Percentiles rank a stretch among this genome's conserved stretches.
Evolutionary conservation across 2,113 vertebrate genomes (phyloP).

Genomic region (Chloropsis hardwickii): DNA sequence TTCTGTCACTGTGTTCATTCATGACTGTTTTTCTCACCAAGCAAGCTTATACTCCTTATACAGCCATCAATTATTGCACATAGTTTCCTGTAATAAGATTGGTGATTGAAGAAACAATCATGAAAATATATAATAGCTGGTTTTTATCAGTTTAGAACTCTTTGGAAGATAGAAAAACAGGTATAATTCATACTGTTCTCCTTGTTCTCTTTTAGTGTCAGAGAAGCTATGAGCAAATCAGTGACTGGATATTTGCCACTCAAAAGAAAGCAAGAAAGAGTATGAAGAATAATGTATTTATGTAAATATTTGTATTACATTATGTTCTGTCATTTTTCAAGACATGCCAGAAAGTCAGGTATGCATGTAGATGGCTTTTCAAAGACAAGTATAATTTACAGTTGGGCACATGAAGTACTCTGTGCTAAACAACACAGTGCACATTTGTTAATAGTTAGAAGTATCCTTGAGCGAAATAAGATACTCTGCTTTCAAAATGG

Average conservation of each 20-base stretch:
- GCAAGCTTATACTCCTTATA: background rate
- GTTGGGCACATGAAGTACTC: background rate
- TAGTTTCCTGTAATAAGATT: background rate
- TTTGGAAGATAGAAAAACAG: background rate
- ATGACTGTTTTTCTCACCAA: background rate
- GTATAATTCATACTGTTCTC: background rate
- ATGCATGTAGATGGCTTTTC: background rate
- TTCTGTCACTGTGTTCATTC: background rate
- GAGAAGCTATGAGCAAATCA: background rate
- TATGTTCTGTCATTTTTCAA: background rate
- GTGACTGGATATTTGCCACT: background rate
- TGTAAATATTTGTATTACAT: background rate
- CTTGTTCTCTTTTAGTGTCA: background rate
- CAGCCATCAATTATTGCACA: background rate
- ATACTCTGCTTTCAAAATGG: background rate
- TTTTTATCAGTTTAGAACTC: background rate
- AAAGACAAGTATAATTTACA: background rate
- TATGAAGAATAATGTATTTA: background rate
- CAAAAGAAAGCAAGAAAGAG: background rate
- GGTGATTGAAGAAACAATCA: background rate
- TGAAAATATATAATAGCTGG: background rate
- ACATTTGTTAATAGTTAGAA: background rate
- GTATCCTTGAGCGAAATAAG: background rate
- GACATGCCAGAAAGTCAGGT: background rate
- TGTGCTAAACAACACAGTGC: background rate